phyloP scores from a whole-genome alignment of 2,113 vertebrate species.

The zebrafish (Danio rerio) region DNA sequence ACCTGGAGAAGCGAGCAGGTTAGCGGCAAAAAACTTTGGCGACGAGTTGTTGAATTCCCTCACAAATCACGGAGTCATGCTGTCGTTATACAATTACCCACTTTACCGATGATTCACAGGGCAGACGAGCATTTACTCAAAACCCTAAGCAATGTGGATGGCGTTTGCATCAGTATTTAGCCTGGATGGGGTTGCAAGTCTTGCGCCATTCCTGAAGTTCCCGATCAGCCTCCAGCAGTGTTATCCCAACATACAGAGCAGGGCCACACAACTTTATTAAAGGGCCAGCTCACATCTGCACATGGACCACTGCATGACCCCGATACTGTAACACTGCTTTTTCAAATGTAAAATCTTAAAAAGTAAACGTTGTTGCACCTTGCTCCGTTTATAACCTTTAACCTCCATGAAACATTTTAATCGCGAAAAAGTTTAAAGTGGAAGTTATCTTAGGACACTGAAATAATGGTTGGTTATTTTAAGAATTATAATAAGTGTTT shows the following conservation, averaged over 20 bases:
- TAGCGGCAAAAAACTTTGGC: conserved; percentile 40
- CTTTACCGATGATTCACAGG: background rate
- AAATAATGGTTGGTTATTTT: too few relatives aligned
- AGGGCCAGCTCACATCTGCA: conserved; percentile 64
- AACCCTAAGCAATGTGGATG: background rate
- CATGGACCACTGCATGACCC: conserved; percentile 13
- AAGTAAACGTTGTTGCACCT: too few relatives aligned
- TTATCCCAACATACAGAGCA: conserved; percentile 57
- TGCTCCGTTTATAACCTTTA: too few relatives aligned
- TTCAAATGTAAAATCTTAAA: too few relatives aligned
- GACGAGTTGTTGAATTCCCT: background rate
- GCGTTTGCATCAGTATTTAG: conserved; percentile 34
- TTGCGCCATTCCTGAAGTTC: conserved; percentile 44
- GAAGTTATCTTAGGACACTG: too few relatives aligned
- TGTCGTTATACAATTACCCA: background rate
- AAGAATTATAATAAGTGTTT: too few relatives aligned
- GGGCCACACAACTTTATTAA: conserved; percentile 75
- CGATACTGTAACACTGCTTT: too few relatives aligned
- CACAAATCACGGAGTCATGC: conserved; percentile 24
- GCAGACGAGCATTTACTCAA: conserved; percentile 20
- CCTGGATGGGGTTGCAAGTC: conserved; percentile 32
- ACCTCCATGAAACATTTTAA: too few relatives aligned
- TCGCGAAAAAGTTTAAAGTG: too few relatives aligned
- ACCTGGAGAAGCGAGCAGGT: conserved; percentile 43
- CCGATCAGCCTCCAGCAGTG: conserved; percentile 38